phyloP scores from a whole-genome alignment of 2,113 vertebrate genomes.

The Odontophorus gujanensis region DNA sequence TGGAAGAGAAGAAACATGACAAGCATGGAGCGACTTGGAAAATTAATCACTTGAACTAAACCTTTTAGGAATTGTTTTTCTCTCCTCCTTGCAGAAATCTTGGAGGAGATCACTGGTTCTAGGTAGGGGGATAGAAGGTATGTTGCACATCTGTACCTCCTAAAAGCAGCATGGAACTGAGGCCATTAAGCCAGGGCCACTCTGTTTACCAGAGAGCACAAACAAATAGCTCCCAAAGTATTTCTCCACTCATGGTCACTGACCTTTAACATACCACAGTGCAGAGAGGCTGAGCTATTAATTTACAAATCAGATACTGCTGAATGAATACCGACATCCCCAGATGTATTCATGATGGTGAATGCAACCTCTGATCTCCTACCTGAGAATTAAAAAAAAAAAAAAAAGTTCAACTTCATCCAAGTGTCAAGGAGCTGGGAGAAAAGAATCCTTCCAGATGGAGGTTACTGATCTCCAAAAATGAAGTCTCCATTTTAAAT shows the following conservation, averaged over 20 bases:
- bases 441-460: slow-evolving; percentile 50
- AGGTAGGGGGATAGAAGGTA: slow-evolving; percentile 25
- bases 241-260: slow-evolving; percentile 13
- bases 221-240: background rate
- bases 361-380: slow-evolving; percentile 38
- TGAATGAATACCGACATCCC: background rate
- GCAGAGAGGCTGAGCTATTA: slow-evolving; percentile 35
- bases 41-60: slow-evolving; percentile 29
- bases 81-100: slow-evolving; percentile 4
- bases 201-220: slow-evolving; percentile 33
- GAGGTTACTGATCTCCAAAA: slow-evolving; percentile 64
- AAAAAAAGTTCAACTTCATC: slow-evolving; percentile 1
- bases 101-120: slow-evolving; percentile 8
- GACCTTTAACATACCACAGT: slow-evolving; percentile 46
- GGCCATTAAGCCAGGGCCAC: slow-evolving; percentile 21
- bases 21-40: slow-evolving; percentile 6
- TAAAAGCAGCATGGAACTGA: slow-evolving; percentile 48
- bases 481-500: slow-evolving; percentile 36
- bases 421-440: slow-evolving; percentile 34
- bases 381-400: background rate
- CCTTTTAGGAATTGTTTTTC: background rate
- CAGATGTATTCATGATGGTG: slow-evolving; percentile 31
- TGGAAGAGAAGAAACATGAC: background rate
- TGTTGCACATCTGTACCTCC: slow-evolving; percentile 24
- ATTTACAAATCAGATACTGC: slow-evolving; percentile 36